Evolutionary conservation across 2,797 vertebrate species (phyloP), one percentile per base, ranked within the genome.

Genomic region (Tadarida brasiliensis): DNA sequence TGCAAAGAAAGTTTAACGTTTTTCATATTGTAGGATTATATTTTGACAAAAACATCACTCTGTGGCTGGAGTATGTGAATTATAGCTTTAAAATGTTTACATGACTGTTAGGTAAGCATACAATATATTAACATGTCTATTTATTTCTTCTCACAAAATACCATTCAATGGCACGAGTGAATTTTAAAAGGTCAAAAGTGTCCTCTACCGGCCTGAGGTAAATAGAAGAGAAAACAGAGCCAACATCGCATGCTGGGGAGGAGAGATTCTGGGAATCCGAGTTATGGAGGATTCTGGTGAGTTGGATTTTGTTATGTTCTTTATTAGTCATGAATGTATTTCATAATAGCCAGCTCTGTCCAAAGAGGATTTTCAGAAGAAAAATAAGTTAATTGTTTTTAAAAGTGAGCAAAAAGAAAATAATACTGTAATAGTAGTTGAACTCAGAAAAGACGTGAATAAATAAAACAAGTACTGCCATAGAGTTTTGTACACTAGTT

Each of bases 321-420:
- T 4, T 91, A 35, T 57, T 81, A 82, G 2, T 71, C 85, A 87
- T 65, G 70, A 49, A 54, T n/a, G 22, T 19, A 67, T 33, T 91
- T 94, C 3, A 57, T n/a, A 28, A 70, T 30, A 74, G 14, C 47
- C 14, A 74, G 28, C 8, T 57, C 26, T 84, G 56, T 57, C 68
- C 35, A 89, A 44, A 88, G 39, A 26, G 9, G 11, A 56, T 89
- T 73, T 82, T 65, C 14, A 80, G 24, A 93, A 59, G 24, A 39
- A 94, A 82, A 87, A 11, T 82, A 92, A 78, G 49, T 54, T 91
- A 65, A 74, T 57, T 63, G 1, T 35, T 86, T 91, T 35, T n/a
- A 61, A 89, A 94, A 71, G 39, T 68, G 80, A n/a, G 22, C 17
- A 70, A 90, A 76, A 54, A 57, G 4, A 49, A 80, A 84, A 76